Conservation (phyloP, 1,140 invertebrate species). For the Bombus confusus region DNA sequence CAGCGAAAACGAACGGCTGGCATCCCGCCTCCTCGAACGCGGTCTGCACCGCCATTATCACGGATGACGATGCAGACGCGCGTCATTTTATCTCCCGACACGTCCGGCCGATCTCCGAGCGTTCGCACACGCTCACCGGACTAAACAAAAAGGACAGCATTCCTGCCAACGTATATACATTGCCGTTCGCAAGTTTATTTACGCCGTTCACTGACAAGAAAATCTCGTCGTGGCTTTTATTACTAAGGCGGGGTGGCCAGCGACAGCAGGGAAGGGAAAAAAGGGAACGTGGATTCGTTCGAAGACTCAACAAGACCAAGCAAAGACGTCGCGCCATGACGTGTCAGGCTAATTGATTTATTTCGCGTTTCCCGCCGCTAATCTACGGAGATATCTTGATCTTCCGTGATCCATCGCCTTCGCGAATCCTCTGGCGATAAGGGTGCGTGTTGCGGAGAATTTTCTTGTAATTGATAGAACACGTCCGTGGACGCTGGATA, state of each 20-base stretch:
- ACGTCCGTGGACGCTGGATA: neutral
- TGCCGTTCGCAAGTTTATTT: slow-evolving; percentile 61
- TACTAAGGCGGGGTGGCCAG: slow-evolving; percentile 27
- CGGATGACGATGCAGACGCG: slow-evolving; percentile 76
- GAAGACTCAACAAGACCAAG: slow-evolving; percentile 50
- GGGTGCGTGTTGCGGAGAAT: neutral
- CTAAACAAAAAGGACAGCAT: slow-evolving; percentile 38
- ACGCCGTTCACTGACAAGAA: slow-evolving; percentile 62
- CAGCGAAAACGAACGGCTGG: slow-evolving; percentile 67
- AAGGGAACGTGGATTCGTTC: slow-evolving; percentile 44
- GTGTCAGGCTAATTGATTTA: slow-evolving; percentile 63
- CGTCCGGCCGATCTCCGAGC: slow-evolving; percentile 40
- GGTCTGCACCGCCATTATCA: slow-evolving; percentile 66
- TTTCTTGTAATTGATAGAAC: slow-evolving; percentile 19
- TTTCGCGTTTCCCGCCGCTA: slow-evolving; percentile 47
- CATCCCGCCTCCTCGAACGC: slow-evolving; percentile 24
- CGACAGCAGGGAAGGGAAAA: neutral
- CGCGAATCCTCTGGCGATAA: neutral
- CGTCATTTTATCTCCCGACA: slow-evolving; percentile 73
- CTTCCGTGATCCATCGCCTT: slow-evolving; percentile 20
- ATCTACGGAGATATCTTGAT: slow-evolving; percentile 41
- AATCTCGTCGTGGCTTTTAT: slow-evolving; percentile 66
- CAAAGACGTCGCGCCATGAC: slow-evolving; percentile 20
- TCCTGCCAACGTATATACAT: neutral
- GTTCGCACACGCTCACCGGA: neutral